Conservation (phyloP, 2,797 vertebrate species). For the Rousettus madagascariensis region DNA sequence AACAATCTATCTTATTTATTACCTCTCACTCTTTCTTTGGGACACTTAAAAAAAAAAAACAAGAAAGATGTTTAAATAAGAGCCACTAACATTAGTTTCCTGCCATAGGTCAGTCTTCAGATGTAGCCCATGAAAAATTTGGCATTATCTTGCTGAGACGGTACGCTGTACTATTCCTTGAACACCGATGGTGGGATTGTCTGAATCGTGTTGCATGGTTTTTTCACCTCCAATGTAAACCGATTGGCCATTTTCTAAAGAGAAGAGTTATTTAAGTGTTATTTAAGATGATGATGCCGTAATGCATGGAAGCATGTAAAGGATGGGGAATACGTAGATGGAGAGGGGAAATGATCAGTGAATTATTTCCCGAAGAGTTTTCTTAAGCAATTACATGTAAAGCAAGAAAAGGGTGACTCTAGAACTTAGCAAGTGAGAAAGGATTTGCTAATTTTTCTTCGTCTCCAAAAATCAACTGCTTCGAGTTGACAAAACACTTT, state of each 20-base stretch:
- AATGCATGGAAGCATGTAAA: slow-evolving; percentile 37
- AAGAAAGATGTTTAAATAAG: slow-evolving; percentile 64
- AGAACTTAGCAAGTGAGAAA: slow-evolving; percentile 69
- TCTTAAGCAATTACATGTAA: slow-evolving; percentile 69
- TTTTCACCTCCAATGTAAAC: slow-evolving; percentile 72
- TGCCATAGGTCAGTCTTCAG: slow-evolving; percentile 3
- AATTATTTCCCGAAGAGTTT: slow-evolving; percentile 72
- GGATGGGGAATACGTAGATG: slow-evolving; percentile 70
- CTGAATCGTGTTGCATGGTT: slow-evolving; percentile 74
- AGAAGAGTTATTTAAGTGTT: slow-evolving; percentile 77
- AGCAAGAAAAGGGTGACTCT: slow-evolving; percentile 58
- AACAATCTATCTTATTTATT: slow-evolving; percentile 7
- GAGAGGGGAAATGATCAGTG: slow-evolving; percentile 68
- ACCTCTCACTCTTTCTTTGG: slow-evolving; percentile 53
- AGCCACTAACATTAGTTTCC: slow-evolving; percentile 75
- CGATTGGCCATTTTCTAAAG: slow-evolving; percentile 58
- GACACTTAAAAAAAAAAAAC: slow-evolving; percentile 74
- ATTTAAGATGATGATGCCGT: slow-evolving; percentile 73
- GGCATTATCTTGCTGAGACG: slow-evolving; percentile 77
- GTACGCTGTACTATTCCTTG: slow-evolving; percentile 64
- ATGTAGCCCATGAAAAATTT: slow-evolving; percentile 65
- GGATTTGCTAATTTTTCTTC: slow-evolving; percentile 51
- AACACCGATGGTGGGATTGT: slow-evolving; percentile 67
- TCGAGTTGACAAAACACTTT: neutral
- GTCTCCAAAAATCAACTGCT: slow-evolving; percentile 23